Base-by-base conservation (phyloP, 2,888 invertebrate genomes). In the Melieria omissa region DNA sequence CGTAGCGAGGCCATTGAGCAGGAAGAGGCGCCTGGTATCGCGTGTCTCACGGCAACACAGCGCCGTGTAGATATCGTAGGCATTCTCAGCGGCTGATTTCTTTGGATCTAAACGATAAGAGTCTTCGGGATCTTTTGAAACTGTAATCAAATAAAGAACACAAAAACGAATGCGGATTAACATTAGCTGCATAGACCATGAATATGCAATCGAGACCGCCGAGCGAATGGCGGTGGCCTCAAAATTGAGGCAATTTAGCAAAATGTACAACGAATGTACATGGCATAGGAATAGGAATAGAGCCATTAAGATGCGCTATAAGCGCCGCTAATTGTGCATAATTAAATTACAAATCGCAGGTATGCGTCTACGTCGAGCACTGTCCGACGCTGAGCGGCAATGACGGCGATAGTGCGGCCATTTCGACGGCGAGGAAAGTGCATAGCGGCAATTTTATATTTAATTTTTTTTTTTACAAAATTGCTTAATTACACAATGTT, bases 1-100 rank as follows among this genome's bases (percentile, higher is more conserved):
- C 83, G 95, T 94, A 71, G 95, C 95, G 88, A 97, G 92, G 74
- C 92, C 93, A 89, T 97, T 97, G 81, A 97, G 90, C 86, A 95
- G 94, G 78, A 93, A 94, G 79, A 97, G 89, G 85, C 94, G 93
- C 84, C 92, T 93, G 75, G 91, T 92, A 86, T 95, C 95, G 73
- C 92, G 91, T 74, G 92, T 89, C 74, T 84, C 84, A 72, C 82
- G 83, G 72, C 82, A 77, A 83, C 91, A 91, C 73, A 92, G 87
- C 78, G 89, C 90, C 80, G 88, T 88, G 80, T 92, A 89, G 73
- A 92, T 90, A 81, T 91, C 91, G 80, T 88, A 89, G 74, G 91
- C 89, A 88, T 91, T 92, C 84, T 91, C 90, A 81, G 89, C 88
- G 47, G 91, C 89, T 80, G 89, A 89, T 86, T 89, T 90, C 79